Percentiles rank a stretch among this genome's conserved stretches.
Evolutionary conservation across 2,797 vertebrate genomes (phyloP).

Genomic region (Enteromius afrohamiltoni): DNA sequence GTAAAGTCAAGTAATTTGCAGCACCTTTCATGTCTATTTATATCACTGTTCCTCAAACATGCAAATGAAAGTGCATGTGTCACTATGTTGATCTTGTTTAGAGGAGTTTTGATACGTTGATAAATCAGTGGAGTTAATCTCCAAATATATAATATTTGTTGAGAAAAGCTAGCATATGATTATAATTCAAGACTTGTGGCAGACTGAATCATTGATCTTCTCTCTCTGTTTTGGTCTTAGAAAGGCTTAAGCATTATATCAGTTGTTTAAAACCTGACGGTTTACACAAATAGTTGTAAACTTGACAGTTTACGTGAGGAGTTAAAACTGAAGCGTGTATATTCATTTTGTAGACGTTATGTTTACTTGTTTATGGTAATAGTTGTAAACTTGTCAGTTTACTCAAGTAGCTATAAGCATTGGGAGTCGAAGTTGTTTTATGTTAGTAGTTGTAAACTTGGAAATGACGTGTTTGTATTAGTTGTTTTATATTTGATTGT

Average conservation of each 20-base stretch:
- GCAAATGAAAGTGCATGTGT: not conserved
- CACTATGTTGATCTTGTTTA: not conserved
- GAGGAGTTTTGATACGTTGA: not conserved
- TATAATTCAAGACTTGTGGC: not conserved
- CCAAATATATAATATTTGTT: no score
- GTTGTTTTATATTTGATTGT: not conserved
- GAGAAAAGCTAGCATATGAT: not conserved
- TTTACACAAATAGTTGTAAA: not conserved
- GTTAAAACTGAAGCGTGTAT: not conserved
- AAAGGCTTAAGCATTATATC: not conserved
- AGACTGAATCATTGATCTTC: not conserved
- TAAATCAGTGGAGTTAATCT: not conserved
- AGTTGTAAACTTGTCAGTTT: not conserved
- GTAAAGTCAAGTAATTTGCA: constrained; percentile 36
- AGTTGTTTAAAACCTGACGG: not conserved
- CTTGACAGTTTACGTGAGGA: not conserved
- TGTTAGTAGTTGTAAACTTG: not conserved
- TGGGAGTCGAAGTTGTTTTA: not conserved
- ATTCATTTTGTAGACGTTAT: not conserved
- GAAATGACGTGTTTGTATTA: no score
- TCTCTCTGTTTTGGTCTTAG: not conserved
- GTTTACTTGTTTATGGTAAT: not conserved
- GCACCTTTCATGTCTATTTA: constrained; percentile 45
- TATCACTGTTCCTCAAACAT: constrained; percentile 28
- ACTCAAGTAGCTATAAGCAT: not conserved